Base-by-base conservation (phyloP, 2,113 vertebrate species). In the Hippocampus zosterae region DNA sequence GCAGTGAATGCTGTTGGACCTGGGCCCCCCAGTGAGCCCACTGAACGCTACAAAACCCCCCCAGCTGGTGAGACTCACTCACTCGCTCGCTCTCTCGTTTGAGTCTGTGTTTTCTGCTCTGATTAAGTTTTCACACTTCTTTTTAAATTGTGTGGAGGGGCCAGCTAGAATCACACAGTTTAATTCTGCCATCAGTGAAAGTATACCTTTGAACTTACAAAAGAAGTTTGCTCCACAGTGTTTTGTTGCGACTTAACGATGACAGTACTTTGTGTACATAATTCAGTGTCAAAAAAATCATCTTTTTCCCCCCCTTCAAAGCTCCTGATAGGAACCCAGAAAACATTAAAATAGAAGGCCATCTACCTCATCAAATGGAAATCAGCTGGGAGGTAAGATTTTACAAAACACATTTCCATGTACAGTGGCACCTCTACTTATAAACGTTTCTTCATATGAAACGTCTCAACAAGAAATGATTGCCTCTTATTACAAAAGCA, bases 271-370 rank as follows among this genome's bases (percentile, higher is more conserved):
- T 33, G 3, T 16, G n/a, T 27, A 15, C 42, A 65, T 19, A 61
- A 69, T 55, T 53, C 0, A 66, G 44, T 25, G 42, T 46, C 23
- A 13, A 46, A 11, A 11, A 1, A 3, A 40, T 82, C 46, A 52
- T 25, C 8, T n/a, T 41, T 25, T 23, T 67, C 21, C 71, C 85
- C n/a, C 78, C 76, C 71, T 89, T 85, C 71, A 87, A 88, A 99
- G 97, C 93, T 87, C 96, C 96, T 40, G 95, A 96, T 63, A 96
- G 90, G 87, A 99, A 98, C 81, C 97, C 97, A 16, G 92, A 94
- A 76, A 94, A 94, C 79, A 93, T 98, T 68, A 85, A 88, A 83
- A 94, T 95, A 23, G 93, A 95, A 86, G 93, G 94, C 25, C 94
- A 92, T 70, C 89, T 93, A 23, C 95, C 96, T 71, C 91, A 97